Conservation (phyloP, 2,888 invertebrate genomes). For the Drosophila sordidapex region DNA sequence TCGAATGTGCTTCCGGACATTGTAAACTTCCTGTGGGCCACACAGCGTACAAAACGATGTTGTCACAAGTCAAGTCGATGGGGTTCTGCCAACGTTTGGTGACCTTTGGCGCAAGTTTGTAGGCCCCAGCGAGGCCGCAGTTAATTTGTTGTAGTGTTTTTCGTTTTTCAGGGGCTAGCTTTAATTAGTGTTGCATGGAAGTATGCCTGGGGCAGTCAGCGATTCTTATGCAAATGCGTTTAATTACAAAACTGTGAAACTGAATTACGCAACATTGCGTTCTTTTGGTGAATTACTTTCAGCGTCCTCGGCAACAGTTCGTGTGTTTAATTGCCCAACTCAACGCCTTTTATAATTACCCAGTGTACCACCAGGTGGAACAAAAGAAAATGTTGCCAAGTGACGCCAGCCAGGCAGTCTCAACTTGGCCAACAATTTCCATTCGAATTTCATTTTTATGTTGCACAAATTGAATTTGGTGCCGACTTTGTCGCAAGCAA, state of each 20-base stretch:
- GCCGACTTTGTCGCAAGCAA: conserved; percentile 60
- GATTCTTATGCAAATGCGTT: conserved; percentile 82
- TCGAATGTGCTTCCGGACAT: conserved; percentile 43
- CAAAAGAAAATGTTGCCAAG: conserved; percentile 19
- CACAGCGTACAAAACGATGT: conserved; percentile 68
- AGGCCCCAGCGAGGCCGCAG: conserved; percentile 1
- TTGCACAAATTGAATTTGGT: conserved; percentile 77
- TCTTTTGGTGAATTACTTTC: conserved; percentile 67
- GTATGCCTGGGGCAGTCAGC: conserved; percentile 65
- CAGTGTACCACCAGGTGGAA: conserved; percentile 1
- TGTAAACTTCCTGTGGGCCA: conserved; percentile 63
- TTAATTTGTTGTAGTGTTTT: conserved; percentile 36
- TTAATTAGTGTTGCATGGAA: conserved; percentile 76
- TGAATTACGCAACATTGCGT: conserved; percentile 78
- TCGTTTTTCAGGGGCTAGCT: conserved; percentile 33
- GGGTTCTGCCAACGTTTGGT: conserved; percentile 64
- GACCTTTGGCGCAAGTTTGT: conserved; percentile 67
- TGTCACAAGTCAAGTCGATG: conserved; percentile 38
- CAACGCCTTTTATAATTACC: conserved; percentile 76
- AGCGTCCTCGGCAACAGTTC: conserved; percentile 49
- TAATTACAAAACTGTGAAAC: conserved; percentile 84
- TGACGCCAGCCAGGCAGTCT: conserved; percentile 48
- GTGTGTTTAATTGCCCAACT: conserved; percentile 76
- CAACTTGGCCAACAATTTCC: conserved; percentile 24
- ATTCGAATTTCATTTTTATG: conserved; percentile 39